Percentiles rank a stretch among this genome's conserved stretches.
Conservation (phyloP, 1,140 invertebrate genomes). For the Hyles euphorbiae region DNA sequence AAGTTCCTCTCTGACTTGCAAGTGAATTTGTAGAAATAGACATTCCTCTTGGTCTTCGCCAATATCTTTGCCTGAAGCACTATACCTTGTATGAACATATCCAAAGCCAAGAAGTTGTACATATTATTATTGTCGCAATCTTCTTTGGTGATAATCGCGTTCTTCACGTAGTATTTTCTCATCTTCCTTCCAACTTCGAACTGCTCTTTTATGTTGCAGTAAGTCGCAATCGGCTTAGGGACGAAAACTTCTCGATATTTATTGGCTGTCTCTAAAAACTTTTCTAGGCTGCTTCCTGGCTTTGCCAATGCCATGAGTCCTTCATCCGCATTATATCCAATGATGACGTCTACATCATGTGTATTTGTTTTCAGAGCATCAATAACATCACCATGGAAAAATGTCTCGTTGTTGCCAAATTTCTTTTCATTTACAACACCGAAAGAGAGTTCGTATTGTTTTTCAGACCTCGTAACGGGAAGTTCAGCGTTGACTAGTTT, state of each 20-base stretch:
- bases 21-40: constrained; percentile 57
- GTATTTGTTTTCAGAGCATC: constrained; percentile 15
- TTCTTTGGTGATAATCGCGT: constrained; percentile 31
- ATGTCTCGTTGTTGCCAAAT: constrained; percentile 31
- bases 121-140: constrained; percentile 12
- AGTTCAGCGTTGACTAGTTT: constrained; percentile 9
- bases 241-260: constrained; percentile 14
- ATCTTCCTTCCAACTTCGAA: constrained; percentile 45
- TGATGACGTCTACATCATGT: constrained; percentile 29
- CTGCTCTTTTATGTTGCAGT: constrained; percentile 6
- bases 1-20: constrained; percentile 62
- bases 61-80: constrained; percentile 7
- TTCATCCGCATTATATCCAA: constrained; percentile 24
- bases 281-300: constrained; percentile 1
- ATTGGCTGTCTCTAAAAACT: constrained; percentile 1
- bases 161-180: constrained; percentile 63
- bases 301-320: constrained; percentile 9
- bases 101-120: not conserved
- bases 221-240: constrained; percentile 7
- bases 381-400: constrained; percentile 20
- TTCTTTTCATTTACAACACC: constrained; percentile 18
- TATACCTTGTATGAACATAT: constrained; percentile 14
- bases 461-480: constrained; percentile 7
- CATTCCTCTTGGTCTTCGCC: constrained; percentile 32
- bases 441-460: constrained; percentile 14